Base-by-base conservation (phyloP, 1,140 invertebrate species). In the Neodiprion pinetum region DNA sequence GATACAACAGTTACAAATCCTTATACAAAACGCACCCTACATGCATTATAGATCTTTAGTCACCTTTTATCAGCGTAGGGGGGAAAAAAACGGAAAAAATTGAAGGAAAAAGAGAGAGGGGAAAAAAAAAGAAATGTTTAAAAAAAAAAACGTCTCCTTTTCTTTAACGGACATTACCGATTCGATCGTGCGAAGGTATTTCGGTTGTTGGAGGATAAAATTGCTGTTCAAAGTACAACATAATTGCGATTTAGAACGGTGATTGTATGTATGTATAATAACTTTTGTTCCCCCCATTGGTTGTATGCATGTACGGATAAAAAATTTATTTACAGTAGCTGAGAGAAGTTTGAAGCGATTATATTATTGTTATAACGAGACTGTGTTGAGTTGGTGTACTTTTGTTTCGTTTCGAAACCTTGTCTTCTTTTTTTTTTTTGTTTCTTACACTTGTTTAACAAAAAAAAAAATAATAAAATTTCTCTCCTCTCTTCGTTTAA, bases 141-240 rank as follows among this genome's bases (percentile, higher is more conserved):
- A 40, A 40, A 40, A 40, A 40, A 5, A 5, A 40, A 40, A 1
- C 28, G 1, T 5, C 1, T 14, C 53, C n/a, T 53, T 53, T 53
- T 53, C 50, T n/a, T 11, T 53, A 69, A 75, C 73, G 77, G 78
- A 71, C 70, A 75, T 78, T 76, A 77, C 77, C 74, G 75, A 80
- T 80, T 82, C 76, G 78, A 83, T 82, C 81, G 78, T 81, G 81
- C 79, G 79, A 82, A 82, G 80, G 82, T 78, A 78, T 40, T 40
- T 40, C 28, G 28, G 28, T 2, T 80, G 69, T 72, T 80, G 53
- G 53, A 61, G n/a, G 5, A 40, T 40, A 40, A 40, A 40, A 40
- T 0, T 40, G 28, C 28, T 40, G 1, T 5, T 40, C 28, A 5
- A 40, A 40, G 28, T 40, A 40, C 28, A 40, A 1, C 1, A 40